Base-by-base conservation (phyloP, 1,140 invertebrate species). In the Aphaenogaster ashmeadi region DNA sequence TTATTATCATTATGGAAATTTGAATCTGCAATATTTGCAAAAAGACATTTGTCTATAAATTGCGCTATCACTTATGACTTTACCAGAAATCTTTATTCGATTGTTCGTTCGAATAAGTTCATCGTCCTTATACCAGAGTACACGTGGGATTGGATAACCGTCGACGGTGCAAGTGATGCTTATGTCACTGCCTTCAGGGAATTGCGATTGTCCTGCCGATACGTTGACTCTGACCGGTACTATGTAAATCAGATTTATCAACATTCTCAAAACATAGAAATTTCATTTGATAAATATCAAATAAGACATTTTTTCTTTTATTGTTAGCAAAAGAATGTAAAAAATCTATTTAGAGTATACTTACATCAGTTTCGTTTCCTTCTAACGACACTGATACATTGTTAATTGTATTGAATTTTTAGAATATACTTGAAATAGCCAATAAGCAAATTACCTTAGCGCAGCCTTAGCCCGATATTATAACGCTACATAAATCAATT, bases 41-140 rank as follows among this genome's bases (percentile, higher is more conserved):
- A 38, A 5, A 56, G 2, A 56, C 0, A 13, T 44, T 67, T 67
- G 6, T 64, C 15, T 50, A 50, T 36, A 44, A 21, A 56, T 0
- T 13, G 4, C 38, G 13, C 36, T 56, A 38, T 47, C 15, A 18
- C 3, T 74, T 15, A 2, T 33, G 38, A 47, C 27, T 52, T 95
- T 95, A 97, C 97, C 97, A 91, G 96, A 96, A 87, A 97, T 96
- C 52, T 95, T 93, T 58, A 97, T 95, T 81, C 96, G 96, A 60
- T 96, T 96, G 74, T 93, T 95, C 41, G 94, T 71, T 52, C 93
- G 85, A 50, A 98, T 89, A 6, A 94, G 94, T 50, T 95, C 92
- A 58, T 96, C 96, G 92, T 98, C 97, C 95, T 98, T 98, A 91
- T 96, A 98, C 98, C 98, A 99, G 56, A 96, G 95, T 0, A 98